A percentile compares a stretch with the other conserved stretches of the same genome.
These are phyloP conservation scores for Psittacus erithacus DNA, from an alignment of 2,113 vertebrate genomes.

Conservation along the genomic window DNA sequence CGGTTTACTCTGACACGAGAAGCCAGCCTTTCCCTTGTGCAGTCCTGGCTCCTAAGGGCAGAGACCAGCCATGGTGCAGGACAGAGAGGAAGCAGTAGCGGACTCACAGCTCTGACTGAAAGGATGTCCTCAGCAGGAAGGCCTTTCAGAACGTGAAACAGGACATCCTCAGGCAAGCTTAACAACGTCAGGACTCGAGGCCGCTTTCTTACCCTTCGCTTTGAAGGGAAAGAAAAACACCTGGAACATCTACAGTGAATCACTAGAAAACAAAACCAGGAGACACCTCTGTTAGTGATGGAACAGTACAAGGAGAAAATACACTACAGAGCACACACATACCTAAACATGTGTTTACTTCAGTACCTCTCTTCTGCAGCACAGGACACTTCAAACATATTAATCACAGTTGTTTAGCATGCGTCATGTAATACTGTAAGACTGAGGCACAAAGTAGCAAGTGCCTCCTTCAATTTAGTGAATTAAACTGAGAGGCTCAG, in stretches of 20 bases:
- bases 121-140: constrained; percentile 92
- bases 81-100: background rate
- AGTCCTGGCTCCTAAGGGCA: background rate
- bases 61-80: rapidly evolving
- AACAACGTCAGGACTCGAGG: constrained; percentile 82
- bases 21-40: background rate
- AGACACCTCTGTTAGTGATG: background rate
- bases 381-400: background rate
- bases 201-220: constrained; percentile 84
- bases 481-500: background rate
- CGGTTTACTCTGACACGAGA: background rate
- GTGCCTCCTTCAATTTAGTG: background rate
- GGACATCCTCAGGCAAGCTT: constrained; percentile 89
- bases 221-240: constrained; percentile 86
- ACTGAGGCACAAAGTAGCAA: background rate
- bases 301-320: background rate
- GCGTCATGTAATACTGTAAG: rapidly evolving
- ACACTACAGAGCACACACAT: background rate
- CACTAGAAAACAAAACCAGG: constrained; percentile 52
- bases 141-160: constrained; percentile 90
- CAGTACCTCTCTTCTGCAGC: background rate
- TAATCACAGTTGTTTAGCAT: background rate
- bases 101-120: constrained; percentile 89
- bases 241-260: constrained; percentile 93
- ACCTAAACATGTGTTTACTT: background rate